Evolutionary conservation across 2,797 vertebrate genomes (phyloP).

Genomic region (Sebastiscus albofasciatus): DNA sequence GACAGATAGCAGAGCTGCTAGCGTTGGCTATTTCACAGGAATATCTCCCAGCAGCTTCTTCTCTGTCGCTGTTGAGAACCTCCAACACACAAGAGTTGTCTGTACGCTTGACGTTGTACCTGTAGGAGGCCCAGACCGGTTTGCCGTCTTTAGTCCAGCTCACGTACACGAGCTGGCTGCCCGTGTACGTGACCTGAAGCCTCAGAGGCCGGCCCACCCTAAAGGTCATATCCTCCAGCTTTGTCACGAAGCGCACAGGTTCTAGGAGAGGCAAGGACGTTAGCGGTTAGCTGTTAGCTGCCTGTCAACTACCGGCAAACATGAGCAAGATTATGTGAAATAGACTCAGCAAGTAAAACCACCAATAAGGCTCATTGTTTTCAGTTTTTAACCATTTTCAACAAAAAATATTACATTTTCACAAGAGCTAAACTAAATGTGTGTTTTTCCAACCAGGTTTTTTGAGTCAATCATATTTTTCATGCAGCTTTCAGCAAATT

Average conservation of each 20-base stretch:
- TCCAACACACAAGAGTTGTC: conserved; percentile 80
- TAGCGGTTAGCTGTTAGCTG: conserved; percentile 28
- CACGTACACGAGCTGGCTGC: conserved; percentile 87
- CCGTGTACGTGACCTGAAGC: conserved; percentile 87
- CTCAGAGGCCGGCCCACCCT: conserved; percentile 86
- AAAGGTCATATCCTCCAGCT: conserved; percentile 85
- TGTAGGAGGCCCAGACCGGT: conserved; percentile 84
- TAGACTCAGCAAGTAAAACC: background rate
- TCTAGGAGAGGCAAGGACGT: conserved; percentile 52
- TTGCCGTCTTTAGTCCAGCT: conserved; percentile 88
- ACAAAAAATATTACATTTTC: background rate
- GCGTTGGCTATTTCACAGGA: conserved; percentile 90
- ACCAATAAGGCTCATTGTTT: background rate
- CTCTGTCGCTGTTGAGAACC: conserved; percentile 82
- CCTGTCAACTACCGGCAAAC: background rate
- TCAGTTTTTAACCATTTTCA: background rate
- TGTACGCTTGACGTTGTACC: conserved; percentile 87
- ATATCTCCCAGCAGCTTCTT: conserved; percentile 88
- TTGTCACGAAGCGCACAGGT: conserved; percentile 87
- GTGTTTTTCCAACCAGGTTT: background rate
- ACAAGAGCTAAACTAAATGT: background rate
- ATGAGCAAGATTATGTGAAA: background rate
- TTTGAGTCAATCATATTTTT: too few species aligned
- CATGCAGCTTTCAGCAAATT: too few species aligned
- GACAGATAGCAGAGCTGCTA: conserved; percentile 70